phyloP scores from a whole-genome alignment of 2,113 vertebrate genomes.

The pig (Sus scrofa) region T2T-Sscrofa CM000812.6:117305001-117305500 shows the following conservation, averaged over 20 bases:
- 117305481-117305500: constrained; percentile 33
- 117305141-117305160: too few relatives aligned
- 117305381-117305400: constrained; percentile 18
- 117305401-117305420: background rate
- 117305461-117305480: background rate
- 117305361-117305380: background rate
- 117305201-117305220: too few relatives aligned
- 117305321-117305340: too few relatives aligned
- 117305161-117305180: too few relatives aligned
- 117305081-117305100: background rate
- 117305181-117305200: too few relatives aligned
- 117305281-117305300: too few relatives aligned
- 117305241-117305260: too few relatives aligned
- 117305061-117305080: background rate
- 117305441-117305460: constrained; percentile 5
- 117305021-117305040: constrained; percentile 1
- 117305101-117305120: constrained; percentile 2
- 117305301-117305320: too few relatives aligned
- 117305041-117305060: background rate
- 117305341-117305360: too few relatives aligned
- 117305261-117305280: too few relatives aligned
- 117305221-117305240: too few relatives aligned
- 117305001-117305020: background rate
- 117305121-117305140: too few relatives aligned
- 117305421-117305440: constrained; percentile 30